Evolutionary conservation across 2,113 vertebrate genomes (phyloP).

Genomic region (Lamprologus speciosus): DNA sequence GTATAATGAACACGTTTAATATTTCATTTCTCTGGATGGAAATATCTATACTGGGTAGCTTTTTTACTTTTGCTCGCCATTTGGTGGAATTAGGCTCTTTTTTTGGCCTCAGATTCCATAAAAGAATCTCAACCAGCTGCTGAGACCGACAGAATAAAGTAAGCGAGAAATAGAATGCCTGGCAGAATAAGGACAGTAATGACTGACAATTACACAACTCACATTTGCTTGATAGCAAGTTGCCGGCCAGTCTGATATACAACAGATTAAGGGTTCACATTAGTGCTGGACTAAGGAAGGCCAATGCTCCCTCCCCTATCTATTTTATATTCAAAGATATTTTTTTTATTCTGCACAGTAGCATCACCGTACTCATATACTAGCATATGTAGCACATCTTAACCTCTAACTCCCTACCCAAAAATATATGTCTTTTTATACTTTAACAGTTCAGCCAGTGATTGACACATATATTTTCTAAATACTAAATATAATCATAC

Average conservation of each 20-base stretch:
- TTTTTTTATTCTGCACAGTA: not conserved
- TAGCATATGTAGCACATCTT: not conserved
- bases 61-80: constrained; percentile 34
- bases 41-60: constrained; percentile 62
- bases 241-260: constrained; percentile 51
- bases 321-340: constrained; percentile 12
- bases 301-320: constrained; percentile 10
- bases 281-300: constrained; percentile 22
- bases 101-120: constrained; percentile 53
- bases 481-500: constrained; percentile 11
- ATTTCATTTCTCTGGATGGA: constrained; percentile 75
- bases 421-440: constrained; percentile 19
- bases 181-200: constrained; percentile 65
- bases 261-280: constrained; percentile 54
- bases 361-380: constrained; percentile 5
- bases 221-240: constrained; percentile 37
- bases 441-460: not conserved
- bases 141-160: constrained; percentile 38
- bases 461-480: not conserved
- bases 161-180: constrained; percentile 14
- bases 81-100: constrained; percentile 63
- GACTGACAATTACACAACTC: constrained; percentile 71
- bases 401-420: not conserved
- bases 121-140: constrained; percentile 61
- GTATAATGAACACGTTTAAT: constrained; percentile 81